Percentiles rank a stretch among this genome's conserved stretches.
Conservation (phyloP, 1,140 invertebrate species). For the Epicauta chinensis region DNA sequence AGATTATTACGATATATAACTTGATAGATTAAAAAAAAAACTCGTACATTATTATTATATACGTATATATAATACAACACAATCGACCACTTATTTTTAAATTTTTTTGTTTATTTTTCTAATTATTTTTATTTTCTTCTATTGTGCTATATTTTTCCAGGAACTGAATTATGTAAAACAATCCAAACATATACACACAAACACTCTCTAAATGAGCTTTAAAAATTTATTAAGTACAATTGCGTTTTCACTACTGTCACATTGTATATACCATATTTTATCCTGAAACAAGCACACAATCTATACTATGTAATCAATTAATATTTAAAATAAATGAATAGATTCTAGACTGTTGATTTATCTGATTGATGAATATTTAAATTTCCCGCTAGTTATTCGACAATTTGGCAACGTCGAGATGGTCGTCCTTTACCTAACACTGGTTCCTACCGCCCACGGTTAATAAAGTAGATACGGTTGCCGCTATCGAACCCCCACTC, state of each 20-base stretch:
- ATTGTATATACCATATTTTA: slow-evolving; percentile 46
- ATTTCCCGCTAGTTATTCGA: no score
- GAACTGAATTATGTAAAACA: no score
- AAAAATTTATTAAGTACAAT: slow-evolving; percentile 42
- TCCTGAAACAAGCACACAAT: slow-evolving; percentile 40
- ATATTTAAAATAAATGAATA: slow-evolving; percentile 44
- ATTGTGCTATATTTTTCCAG: no score
- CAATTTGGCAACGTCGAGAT: no score
- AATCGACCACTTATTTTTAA: slow-evolving; percentile 1
- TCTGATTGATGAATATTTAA: no score
- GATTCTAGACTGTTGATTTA: slow-evolving; percentile 34
- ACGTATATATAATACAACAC: slow-evolving; percentile 4
- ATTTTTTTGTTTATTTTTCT: neutral
- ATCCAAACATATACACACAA: neutral
- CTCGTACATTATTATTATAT: neutral
- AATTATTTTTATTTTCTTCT: slow-evolving; percentile 3
- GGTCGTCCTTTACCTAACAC: no score
- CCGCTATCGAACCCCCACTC: no score
- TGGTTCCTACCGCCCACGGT: no score
- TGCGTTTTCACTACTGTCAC: slow-evolving; percentile 42
- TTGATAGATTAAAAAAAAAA: neutral
- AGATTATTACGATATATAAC: neutral
- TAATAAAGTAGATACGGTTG: no score
- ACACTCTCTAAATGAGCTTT: slow-evolving; percentile 34
- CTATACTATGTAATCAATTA: slow-evolving; percentile 45